Conservation (phyloP, 2,888 invertebrate genomes). For the Dynastes hyllus region DNA sequence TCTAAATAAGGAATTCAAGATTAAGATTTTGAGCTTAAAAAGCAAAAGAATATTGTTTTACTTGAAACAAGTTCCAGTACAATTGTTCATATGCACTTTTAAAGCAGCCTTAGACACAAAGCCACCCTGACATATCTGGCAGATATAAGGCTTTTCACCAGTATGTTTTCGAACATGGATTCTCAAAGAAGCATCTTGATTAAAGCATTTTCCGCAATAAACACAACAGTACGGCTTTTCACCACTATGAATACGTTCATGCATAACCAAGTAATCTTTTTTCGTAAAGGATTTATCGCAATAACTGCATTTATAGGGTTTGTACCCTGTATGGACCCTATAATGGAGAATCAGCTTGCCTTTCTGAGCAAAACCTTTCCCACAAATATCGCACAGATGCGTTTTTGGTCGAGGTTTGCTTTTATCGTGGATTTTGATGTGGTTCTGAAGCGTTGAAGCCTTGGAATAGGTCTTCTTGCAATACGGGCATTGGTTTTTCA, state of each 20-base stretch:
- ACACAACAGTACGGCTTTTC: slow-evolving; percentile 63
- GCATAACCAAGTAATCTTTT: slow-evolving; percentile 60
- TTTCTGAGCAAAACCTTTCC: slow-evolving; percentile 65
- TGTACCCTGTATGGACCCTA: slow-evolving; percentile 62
- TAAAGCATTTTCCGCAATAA: slow-evolving; percentile 62
- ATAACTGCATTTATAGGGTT: slow-evolving; percentile 62
- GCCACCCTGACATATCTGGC: slow-evolving; percentile 60
- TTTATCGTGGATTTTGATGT: slow-evolving; percentile 63
- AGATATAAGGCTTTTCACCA: slow-evolving; percentile 61
- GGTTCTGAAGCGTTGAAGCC: slow-evolving; percentile 68
- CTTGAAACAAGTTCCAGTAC: slow-evolving; percentile 11
- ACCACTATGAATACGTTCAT: slow-evolving; percentile 63
- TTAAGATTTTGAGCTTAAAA: no score
- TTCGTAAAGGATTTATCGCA: slow-evolving; percentile 63
- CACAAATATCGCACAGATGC: slow-evolving; percentile 66
- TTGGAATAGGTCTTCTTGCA: slow-evolving; percentile 65
- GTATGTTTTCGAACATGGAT: slow-evolving; percentile 60
- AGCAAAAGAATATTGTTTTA: background rate
- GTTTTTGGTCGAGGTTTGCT: slow-evolving; percentile 57
- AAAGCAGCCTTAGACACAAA: slow-evolving; percentile 61
- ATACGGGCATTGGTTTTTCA: slow-evolving; percentile 67
- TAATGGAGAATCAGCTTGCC: slow-evolving; percentile 64
- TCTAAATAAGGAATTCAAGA: no score
- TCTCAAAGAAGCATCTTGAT: slow-evolving; percentile 59
- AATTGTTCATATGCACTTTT: slow-evolving; percentile 52